phyloP scores from a whole-genome alignment of 1,140 invertebrate species.

The Sinonovacula constricta region DNA sequence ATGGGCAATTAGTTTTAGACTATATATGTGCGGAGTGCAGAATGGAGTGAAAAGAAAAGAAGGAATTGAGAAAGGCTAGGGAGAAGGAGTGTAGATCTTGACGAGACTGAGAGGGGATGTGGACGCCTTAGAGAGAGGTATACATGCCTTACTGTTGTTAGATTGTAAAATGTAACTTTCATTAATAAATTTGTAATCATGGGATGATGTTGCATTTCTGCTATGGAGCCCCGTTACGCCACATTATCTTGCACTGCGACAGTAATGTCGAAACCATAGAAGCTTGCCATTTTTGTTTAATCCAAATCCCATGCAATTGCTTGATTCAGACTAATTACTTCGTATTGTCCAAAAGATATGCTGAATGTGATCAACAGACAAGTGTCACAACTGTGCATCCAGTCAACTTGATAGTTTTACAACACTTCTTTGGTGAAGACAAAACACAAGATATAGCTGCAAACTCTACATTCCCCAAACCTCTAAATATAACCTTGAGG shows the following conservation, averaged over 20 bases:
- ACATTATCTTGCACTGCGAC: not conserved
- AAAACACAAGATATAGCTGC: not conserved
- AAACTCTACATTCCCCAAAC: not conserved
- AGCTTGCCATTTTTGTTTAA: not conserved
- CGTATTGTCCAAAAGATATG: not conserved
- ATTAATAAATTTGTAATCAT: too few relatives aligned
- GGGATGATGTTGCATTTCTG: too few relatives aligned
- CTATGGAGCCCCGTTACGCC: too few relatives aligned
- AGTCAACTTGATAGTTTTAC: not conserved
- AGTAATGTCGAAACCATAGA: not conserved
- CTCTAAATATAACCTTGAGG: not conserved
- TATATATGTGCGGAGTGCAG: too few relatives aligned
- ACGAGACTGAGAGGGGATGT: too few relatives aligned
- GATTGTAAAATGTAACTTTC: too few relatives aligned
- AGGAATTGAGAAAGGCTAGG: too few relatives aligned
- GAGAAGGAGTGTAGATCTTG: too few relatives aligned
- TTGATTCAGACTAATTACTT: not conserved
- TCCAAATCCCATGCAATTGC: not conserved
- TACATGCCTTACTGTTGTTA: too few relatives aligned
- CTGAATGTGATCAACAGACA: not conserved
- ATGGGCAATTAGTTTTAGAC: too few relatives aligned
- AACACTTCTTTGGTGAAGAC: constrained; percentile 7
- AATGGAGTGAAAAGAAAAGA: too few relatives aligned
- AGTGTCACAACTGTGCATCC: not conserved
- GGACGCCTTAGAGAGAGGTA: too few relatives aligned